Percentiles rank a stretch among this genome's conserved stretches.
Conservation (phyloP, 2,888 invertebrate species). For the Brachypterus glaber region DNA sequence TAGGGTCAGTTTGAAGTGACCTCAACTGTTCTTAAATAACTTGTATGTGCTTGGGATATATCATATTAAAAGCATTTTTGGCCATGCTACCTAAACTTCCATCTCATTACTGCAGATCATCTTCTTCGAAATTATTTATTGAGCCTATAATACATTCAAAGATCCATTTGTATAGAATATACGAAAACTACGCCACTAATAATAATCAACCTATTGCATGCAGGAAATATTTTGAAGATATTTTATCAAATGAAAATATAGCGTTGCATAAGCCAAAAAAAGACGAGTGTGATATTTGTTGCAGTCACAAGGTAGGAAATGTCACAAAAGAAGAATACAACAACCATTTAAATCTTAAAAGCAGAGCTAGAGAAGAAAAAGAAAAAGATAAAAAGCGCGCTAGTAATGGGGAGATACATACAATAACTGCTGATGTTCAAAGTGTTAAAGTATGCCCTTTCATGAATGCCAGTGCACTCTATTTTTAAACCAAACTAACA, state of each 20-base stretch:
- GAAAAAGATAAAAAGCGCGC: conserved; percentile 21
- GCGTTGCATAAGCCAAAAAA: conserved; percentile 22
- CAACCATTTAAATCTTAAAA: conserved; percentile 18
- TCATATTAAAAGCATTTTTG: conserved; percentile 16
- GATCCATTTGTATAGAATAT: conserved; percentile 10
- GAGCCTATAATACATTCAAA: conserved; percentile 18
- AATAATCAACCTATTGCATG: conserved; percentile 7
- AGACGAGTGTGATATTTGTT: conserved; percentile 22
- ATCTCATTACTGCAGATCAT: conserved; percentile 23
- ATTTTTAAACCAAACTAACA: conserved; percentile 28
- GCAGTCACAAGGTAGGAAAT: conserved; percentile 21
- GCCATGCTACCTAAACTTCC: conserved; percentile 20
- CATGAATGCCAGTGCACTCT: conserved; percentile 19
- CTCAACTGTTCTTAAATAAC: no score
- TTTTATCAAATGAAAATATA: conserved; percentile 19
- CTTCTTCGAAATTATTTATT: conserved; percentile 19
- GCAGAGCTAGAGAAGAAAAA: conserved; percentile 24
- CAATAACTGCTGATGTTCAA: conserved; percentile 23
- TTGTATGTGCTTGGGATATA: no score
- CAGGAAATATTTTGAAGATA: conserved; percentile 8
- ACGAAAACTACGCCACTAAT: conserved; percentile 4
- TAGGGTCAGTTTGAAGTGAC: no score
- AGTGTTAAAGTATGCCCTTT: conserved; percentile 22
- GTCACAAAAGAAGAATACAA: conserved; percentile 20
- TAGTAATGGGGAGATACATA: conserved; percentile 13